Evolutionary conservation across 2,797 vertebrate genomes (phyloP).

Genomic region (Galaxias olidus): DNA sequence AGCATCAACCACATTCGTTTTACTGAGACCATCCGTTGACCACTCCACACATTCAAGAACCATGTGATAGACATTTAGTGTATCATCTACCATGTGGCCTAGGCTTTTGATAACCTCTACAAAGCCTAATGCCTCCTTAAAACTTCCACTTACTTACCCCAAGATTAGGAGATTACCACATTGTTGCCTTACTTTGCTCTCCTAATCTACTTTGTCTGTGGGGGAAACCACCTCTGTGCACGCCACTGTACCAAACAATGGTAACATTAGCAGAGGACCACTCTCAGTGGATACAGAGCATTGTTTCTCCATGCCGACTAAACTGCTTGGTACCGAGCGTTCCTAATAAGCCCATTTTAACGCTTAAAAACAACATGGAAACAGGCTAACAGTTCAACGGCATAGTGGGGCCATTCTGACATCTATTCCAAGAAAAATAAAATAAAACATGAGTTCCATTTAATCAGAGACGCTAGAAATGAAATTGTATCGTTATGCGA

Average conservation of each 20-base stretch:
- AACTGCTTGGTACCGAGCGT: no score
- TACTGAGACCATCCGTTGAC: no score
- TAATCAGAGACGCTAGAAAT: no score
- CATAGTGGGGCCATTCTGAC: no score
- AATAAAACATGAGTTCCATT: no score
- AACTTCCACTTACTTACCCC: not conserved
- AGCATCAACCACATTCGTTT: no score
- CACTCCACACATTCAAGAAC: no score
- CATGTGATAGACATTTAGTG: not conserved
- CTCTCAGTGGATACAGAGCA: slow-evolving; percentile 23
- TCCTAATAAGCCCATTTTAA: no score
- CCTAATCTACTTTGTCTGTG: slow-evolving; percentile 54
- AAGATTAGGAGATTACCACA: slow-evolving; percentile 69
- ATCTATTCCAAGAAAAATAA: no score
- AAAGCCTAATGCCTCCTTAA: slow-evolving; percentile 24
- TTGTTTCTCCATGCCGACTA: not conserved
- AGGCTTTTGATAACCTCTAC: not conserved
- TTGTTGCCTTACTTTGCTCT: slow-evolving; percentile 57
- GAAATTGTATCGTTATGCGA: no score
- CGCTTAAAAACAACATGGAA: not conserved
- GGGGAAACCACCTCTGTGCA: slow-evolving; percentile 30
- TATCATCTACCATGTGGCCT: not conserved
- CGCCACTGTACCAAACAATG: slow-evolving; percentile 41
- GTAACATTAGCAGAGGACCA: slow-evolving; percentile 21
- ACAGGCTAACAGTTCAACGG: not conserved